Evolutionary conservation across 2,797 vertebrate genomes (phyloP).

Genomic region (Lindbergichthys nudifrons): DNA sequence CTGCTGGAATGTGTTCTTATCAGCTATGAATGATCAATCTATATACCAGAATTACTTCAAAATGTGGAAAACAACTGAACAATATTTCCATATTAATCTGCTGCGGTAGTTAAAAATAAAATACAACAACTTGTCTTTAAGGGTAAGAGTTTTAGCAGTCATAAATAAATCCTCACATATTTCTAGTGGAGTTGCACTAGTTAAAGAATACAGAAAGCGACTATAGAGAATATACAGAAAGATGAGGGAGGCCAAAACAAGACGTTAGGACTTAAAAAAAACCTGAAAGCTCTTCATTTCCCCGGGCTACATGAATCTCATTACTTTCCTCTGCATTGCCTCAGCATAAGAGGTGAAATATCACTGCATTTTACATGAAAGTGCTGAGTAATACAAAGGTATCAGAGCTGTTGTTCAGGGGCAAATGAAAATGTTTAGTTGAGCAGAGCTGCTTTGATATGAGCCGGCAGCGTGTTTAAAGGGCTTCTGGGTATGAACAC

Average conservation of each 20-base stretch:
- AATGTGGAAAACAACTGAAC: not conserved
- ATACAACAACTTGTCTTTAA: constrained; percentile 27
- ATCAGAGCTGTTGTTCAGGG: constrained; percentile 43
- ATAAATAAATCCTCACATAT: constrained; percentile 52
- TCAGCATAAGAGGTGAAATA: constrained; percentile 64
- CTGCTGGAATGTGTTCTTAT: not conserved
- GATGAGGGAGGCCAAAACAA: constrained; percentile 34
- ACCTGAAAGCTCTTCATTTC: constrained; percentile 62
- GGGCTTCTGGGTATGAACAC: constrained; percentile 15
- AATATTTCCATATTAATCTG: constrained; percentile 15
- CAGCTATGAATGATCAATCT: constrained; percentile 2
- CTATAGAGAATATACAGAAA: constrained; percentile 29
- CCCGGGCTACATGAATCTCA: constrained; percentile 66
- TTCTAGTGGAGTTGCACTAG: constrained; percentile 39
- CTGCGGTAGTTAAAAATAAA: constrained; percentile 15
- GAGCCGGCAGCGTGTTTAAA: constrained; percentile 34
- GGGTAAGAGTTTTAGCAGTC: constrained; percentile 43
- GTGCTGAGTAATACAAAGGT: constrained; percentile 70
- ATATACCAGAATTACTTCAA: not conserved
- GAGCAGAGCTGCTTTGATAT: constrained; percentile 55
- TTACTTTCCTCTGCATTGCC: constrained; percentile 63
- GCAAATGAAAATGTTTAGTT: constrained; percentile 69
- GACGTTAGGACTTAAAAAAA: constrained; percentile 46
- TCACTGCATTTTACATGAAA: constrained; percentile 71
- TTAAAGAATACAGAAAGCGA: constrained; percentile 6